phyloP scores from a whole-genome alignment of 2,113 vertebrate species.

The Myanophis thanlyinensis region DNA sequence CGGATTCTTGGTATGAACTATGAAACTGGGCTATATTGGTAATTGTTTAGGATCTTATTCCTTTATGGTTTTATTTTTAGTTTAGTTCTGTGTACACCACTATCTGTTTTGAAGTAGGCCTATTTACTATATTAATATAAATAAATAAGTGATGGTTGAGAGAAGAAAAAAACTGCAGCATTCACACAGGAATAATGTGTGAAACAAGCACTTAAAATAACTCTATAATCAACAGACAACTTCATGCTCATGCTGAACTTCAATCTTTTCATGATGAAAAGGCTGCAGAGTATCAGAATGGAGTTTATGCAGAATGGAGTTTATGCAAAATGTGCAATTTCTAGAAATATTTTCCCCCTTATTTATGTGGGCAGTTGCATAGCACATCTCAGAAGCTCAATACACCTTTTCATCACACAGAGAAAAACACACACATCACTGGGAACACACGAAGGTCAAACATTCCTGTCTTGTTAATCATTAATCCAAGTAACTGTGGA shows the following conservation, averaged over 20 bases:
- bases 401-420: not conserved
- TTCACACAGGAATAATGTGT: not conserved
- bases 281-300: not conserved
- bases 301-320: not conserved
- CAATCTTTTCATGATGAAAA: not conserved
- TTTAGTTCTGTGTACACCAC: not conserved
- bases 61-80: not conserved
- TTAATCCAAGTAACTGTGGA: slow-evolving; percentile 58
- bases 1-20: not conserved
- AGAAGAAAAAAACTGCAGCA: not conserved
- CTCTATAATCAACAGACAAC: not conserved
- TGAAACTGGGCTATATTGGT: not conserved
- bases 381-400: not conserved
- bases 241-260: not conserved
- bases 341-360: not conserved
- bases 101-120: not conserved
- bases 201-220: not conserved
- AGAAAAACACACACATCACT: slow-evolving; percentile 19
- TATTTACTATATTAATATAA: not conserved
- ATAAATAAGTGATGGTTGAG: not conserved
- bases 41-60: not conserved
- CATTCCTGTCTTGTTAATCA: slow-evolving; percentile 58
- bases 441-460: slow-evolving; percentile 42
- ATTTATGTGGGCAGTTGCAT: not conserved
- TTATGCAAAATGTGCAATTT: not conserved